Conservation (phyloP, 2,797 vertebrate species). For the Muscicapa striata region DNA sequence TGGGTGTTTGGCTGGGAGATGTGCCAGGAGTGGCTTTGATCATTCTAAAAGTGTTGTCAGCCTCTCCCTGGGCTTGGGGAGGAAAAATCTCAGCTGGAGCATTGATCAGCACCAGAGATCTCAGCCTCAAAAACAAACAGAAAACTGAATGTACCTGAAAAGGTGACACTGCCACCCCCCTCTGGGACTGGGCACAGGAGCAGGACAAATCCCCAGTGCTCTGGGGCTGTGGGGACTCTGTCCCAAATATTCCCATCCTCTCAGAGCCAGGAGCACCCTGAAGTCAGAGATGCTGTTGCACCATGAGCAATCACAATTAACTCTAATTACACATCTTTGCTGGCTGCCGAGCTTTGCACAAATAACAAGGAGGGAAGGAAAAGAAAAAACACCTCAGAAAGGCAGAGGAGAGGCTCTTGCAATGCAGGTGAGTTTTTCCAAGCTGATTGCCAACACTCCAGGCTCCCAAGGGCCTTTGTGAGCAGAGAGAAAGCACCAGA, state of each 20-base stretch:
- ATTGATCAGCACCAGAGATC: neutral
- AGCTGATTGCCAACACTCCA: slow-evolving; percentile 51
- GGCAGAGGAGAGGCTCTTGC: slow-evolving; percentile 25
- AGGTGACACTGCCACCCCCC: neutral
- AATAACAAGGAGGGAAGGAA: neutral
- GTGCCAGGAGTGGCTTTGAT: neutral
- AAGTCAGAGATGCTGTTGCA: neutral
- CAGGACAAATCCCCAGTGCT: neutral
- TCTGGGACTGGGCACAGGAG: neutral
- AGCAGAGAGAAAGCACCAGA: neutral
- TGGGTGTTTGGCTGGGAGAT: neutral
- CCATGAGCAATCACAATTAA: slow-evolving; percentile 20
- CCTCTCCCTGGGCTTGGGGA: neutral
- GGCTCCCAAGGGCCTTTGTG: slow-evolving; percentile 36
- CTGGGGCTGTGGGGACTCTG: neutral
- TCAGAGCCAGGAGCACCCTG: neutral
- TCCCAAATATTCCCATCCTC: accelerated
- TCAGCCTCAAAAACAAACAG: neutral
- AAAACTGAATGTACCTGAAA: accelerated
- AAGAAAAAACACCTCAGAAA: neutral
- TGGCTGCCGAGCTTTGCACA: neutral
- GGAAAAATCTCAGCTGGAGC: neutral
- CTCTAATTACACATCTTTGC: slow-evolving; percentile 23
- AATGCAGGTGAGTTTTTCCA: slow-evolving; percentile 35
- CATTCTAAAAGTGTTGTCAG: neutral